These are phyloP conservation scores for Malurus leucopterus DNA, from an alignment of 2,797 vertebrate genomes.

Conservation along the genomic window DNA sequence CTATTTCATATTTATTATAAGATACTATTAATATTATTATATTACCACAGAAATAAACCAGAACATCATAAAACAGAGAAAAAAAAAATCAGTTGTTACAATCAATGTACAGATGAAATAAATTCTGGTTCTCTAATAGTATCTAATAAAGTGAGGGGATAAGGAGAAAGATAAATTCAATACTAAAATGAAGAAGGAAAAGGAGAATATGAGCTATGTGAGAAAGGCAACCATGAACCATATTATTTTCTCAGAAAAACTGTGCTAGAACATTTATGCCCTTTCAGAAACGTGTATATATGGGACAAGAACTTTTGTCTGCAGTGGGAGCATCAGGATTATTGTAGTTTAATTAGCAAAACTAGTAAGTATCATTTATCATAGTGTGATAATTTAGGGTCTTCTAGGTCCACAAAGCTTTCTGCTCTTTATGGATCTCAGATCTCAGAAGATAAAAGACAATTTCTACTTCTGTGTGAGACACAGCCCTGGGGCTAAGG, in stretches of 20 bases:
- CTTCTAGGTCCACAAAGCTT: background rate
- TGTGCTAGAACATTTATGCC: background rate
- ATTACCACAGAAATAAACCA: background rate
- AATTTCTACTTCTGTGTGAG: background rate
- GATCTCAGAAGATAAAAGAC: background rate
- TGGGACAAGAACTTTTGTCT: background rate
- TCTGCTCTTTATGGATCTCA: background rate
- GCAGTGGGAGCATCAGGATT: background rate
- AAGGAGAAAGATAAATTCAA: background rate
- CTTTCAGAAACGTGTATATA: background rate
- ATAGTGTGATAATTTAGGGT: background rate
- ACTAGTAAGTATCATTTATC: background rate
- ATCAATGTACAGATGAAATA: background rate
- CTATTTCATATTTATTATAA: background rate
- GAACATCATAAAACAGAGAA: background rate
- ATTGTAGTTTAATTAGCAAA: background rate
- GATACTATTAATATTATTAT: background rate
- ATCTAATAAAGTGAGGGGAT: background rate
- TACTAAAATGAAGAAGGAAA: background rate
- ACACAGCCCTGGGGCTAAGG: background rate
- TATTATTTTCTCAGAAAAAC: background rate
- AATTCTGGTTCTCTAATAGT: background rate
- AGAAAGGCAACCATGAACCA: background rate
- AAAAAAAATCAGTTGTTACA: background rate
- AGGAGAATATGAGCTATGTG: background rate